phyloP scores from a whole-genome alignment of 1,140 invertebrate genomes.

The Reticulitermes speratus region DNA sequence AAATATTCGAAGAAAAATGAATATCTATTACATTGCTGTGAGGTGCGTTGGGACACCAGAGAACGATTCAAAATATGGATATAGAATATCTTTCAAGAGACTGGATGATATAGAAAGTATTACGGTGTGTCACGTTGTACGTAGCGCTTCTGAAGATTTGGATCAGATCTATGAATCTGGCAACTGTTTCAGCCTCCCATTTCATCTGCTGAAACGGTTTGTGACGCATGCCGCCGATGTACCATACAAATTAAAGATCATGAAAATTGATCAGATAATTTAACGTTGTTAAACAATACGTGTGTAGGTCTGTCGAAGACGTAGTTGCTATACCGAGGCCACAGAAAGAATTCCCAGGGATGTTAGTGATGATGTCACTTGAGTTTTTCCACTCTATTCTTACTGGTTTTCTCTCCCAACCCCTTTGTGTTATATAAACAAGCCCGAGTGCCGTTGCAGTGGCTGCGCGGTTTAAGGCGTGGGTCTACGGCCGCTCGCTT shows the following conservation, averaged over 20 bases:
- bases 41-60: background rate
- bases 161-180: slow-evolving; percentile 15
- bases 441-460: too few species aligned
- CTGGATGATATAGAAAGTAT: background rate
- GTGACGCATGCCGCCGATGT: background rate
- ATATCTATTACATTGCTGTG: background rate
- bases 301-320: too few species aligned
- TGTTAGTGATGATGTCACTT: too few species aligned
- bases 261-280: background rate
- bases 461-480: too few species aligned
- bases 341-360: too few species aligned
- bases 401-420: too few species aligned
- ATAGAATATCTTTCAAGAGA: background rate
- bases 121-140: background rate
- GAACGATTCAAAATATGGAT: slow-evolving; percentile 9
- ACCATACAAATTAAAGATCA: background rate
- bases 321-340: too few species aligned
- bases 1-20: slow-evolving; percentile 12
- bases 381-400: too few species aligned
- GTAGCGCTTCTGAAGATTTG: background rate
- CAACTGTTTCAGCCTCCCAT: background rate
- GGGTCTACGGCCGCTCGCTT: too few species aligned
- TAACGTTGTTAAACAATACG: too few species aligned
- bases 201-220: background rate
- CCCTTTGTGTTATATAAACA: too few species aligned